phyloP scores from a whole-genome alignment of 2,797 vertebrate species.

The Rhincodon typus region DNA sequence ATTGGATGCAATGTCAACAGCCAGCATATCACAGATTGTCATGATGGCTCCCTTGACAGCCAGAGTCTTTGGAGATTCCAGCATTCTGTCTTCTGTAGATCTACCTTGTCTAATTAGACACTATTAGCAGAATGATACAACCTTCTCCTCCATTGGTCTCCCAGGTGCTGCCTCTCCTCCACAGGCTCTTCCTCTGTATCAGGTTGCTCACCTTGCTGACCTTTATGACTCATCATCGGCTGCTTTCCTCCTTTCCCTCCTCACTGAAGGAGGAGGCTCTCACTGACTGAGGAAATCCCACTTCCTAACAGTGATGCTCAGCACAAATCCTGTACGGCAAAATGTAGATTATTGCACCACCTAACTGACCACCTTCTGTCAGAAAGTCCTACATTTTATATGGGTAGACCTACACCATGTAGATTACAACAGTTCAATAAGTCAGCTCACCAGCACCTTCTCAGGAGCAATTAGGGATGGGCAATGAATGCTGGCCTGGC shows the following conservation, averaged over 20 bases:
- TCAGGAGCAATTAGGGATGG: too few relatives aligned
- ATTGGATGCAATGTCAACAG: neutral
- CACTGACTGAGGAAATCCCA: neutral
- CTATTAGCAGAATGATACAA: neutral
- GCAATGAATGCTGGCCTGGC: too few relatives aligned
- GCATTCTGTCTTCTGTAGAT: too few relatives aligned
- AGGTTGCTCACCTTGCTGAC: neutral
- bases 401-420: too few relatives aligned
- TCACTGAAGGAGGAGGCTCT: neutral
- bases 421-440: too few relatives aligned
- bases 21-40: neutral
- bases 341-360: neutral
- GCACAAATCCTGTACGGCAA: neutral
- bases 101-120: too few relatives aligned
- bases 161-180: neutral
- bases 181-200: neutral
- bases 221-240: neutral
- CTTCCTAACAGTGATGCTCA: neutral
- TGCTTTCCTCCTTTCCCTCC: neutral
- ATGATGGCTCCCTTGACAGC: neutral
- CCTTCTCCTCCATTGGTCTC: neutral
- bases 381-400: neutral
- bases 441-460: too few relatives aligned
- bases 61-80: neutral
- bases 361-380: neutral